These are phyloP conservation scores for Drosophila anomelani DNA, from an alignment of 2,888 invertebrate species.

Conservation along the genomic window DNA sequence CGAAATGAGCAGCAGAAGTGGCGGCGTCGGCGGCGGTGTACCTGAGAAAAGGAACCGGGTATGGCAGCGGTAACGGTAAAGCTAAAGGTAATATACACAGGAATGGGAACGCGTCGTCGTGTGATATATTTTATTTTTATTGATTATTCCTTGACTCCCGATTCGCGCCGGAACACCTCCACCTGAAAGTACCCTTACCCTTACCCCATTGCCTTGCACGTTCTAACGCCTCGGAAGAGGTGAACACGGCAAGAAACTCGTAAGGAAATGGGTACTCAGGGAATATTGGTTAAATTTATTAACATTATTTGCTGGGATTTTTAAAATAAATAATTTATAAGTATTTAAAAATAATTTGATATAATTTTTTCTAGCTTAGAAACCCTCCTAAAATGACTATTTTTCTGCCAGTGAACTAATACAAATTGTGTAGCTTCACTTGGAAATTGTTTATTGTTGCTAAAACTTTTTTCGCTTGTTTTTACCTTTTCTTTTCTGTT, in stretches of 20 bases:
- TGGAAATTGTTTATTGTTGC: constrained; percentile 38
- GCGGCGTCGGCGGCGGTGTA: constrained; percentile 43
- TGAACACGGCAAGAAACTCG: constrained; percentile 7
- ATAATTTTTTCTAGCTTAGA: neutral
- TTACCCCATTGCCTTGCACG: constrained; percentile 3
- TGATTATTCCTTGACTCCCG: constrained; percentile 68
- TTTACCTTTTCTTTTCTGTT: constrained; percentile 1
- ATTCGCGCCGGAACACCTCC: constrained; percentile 37
- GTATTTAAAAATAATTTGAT: neutral
- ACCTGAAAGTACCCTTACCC: constrained; percentile 2
- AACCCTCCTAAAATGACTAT: neutral
- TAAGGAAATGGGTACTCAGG: neutral
- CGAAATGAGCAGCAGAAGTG: constrained; percentile 69
- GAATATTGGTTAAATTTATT: neutral
- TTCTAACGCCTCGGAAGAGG: constrained; percentile 30
- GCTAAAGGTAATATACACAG: constrained; percentile 21
- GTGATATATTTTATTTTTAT: constrained; percentile 81
- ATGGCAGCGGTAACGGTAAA: constrained; percentile 10
- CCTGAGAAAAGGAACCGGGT: constrained; percentile 21
- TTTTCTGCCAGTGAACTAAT: constrained; percentile 11
- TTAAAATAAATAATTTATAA: too few species aligned
- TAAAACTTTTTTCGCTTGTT: constrained; percentile 20
- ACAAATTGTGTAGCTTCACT: constrained; percentile 15
- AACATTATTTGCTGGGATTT: too few species aligned
- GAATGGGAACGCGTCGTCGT: constrained; percentile 53